Percentiles rank a stretch among this genome's conserved stretches.
phyloP scores from a whole-genome alignment of 2,888 invertebrate species.

The Lycia hirtaria region DNA sequence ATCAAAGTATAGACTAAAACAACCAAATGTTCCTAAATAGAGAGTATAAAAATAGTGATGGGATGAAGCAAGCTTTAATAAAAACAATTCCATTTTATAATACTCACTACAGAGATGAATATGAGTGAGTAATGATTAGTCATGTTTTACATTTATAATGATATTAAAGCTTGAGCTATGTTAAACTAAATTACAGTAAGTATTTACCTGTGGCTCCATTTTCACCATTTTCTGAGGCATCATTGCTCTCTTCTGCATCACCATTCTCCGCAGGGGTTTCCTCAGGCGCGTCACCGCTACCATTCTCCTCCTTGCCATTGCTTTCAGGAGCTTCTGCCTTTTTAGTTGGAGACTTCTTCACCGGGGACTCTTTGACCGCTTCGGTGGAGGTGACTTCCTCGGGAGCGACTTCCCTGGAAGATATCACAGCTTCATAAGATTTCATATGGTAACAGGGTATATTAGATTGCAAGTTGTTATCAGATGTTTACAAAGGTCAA shows the following conservation, averaged over 20 bases:
- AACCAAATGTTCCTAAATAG: too few relatives aligned
- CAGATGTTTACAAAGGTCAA: slow-evolving; percentile 5
- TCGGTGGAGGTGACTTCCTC: slow-evolving; percentile 82
- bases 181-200: neutral
- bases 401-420: slow-evolving; percentile 76
- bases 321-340: slow-evolving; percentile 79
- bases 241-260: slow-evolving; percentile 78
- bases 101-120: too few relatives aligned
- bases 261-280: slow-evolving; percentile 75
- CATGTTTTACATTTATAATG: too few relatives aligned
- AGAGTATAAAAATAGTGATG: too few relatives aligned
- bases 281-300: slow-evolving; percentile 68
- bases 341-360: slow-evolving; percentile 81
- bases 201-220: slow-evolving; percentile 63
- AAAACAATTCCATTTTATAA: too few relatives aligned
- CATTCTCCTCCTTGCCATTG: slow-evolving; percentile 80
- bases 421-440: slow-evolving; percentile 19
- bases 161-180: too few relatives aligned
- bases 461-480: slow-evolving; percentile 1
- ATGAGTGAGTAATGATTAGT: too few relatives aligned
- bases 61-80: too few relatives aligned
- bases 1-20: too few relatives aligned
- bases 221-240: slow-evolving; percentile 78
- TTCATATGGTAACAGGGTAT: neutral
- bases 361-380: slow-evolving; percentile 77